Conservation (phyloP, 2,797 vertebrate species). For the Anableps anableps region DNA sequence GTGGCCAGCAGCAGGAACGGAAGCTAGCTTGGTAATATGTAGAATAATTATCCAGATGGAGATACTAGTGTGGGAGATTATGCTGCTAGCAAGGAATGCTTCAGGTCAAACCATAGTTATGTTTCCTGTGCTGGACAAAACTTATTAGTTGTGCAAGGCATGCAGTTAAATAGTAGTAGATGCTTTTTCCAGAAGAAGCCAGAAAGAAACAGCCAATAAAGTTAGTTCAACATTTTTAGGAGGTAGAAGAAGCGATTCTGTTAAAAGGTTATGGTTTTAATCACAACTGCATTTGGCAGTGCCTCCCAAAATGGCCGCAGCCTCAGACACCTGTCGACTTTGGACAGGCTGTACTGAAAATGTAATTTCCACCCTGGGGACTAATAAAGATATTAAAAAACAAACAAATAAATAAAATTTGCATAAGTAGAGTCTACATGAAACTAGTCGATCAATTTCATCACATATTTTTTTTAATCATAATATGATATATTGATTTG, state of each 20-base stretch:
- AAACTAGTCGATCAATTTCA: too few relatives aligned
- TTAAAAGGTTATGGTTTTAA: not conserved
- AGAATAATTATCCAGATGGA: slow-evolving; percentile 66
- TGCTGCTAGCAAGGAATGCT: slow-evolving; percentile 56
- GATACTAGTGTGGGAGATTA: slow-evolving; percentile 65
- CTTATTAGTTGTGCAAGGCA: slow-evolving; percentile 4
- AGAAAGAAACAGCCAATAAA: not conserved
- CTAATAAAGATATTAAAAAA: too few relatives aligned
- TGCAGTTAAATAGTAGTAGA: not conserved
- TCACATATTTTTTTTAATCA: too few relatives aligned
- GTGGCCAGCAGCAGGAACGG: slow-evolving; percentile 68
- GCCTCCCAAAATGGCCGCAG: too few relatives aligned
- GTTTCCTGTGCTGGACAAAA: slow-evolving; percentile 35
- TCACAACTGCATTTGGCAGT: not conserved
- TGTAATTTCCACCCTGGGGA: too few relatives aligned
- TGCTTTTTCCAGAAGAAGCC: not conserved
- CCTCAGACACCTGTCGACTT: too few relatives aligned
- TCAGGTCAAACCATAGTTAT: slow-evolving; percentile 18
- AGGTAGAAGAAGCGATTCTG: not conserved
- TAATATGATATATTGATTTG: too few relatives aligned
- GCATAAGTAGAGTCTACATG: too few relatives aligned
- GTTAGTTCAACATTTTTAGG: not conserved
- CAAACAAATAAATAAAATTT: too few relatives aligned
- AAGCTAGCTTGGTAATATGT: slow-evolving; percentile 64
- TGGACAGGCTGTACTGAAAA: too few relatives aligned